These are phyloP conservation scores for Nomada lathburiana DNA, from an alignment of 2,888 invertebrate species.

Conservation along the genomic window DNA sequence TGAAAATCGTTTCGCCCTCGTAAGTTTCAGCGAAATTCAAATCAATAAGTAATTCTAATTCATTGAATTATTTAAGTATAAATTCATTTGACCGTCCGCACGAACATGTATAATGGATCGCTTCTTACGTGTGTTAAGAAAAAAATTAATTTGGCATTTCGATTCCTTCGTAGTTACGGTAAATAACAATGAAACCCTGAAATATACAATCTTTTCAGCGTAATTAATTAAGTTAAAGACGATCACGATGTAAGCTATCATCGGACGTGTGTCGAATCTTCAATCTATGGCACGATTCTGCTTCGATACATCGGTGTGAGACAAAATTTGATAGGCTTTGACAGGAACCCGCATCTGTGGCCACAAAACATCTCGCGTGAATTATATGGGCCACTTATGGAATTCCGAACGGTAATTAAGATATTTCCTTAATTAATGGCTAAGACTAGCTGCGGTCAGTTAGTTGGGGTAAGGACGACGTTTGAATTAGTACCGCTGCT, in stretches of 20 bases:
- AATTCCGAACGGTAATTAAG: constrained; percentile 77
- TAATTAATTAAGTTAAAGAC: background rate
- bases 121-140: background rate
- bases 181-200: background rate
- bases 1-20: too few species aligned
- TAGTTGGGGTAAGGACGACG: constrained; percentile 57
- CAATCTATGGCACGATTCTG: background rate
- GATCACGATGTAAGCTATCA: background rate
- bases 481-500: constrained; percentile 74
- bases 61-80: too few species aligned
- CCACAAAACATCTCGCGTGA: constrained; percentile 7
- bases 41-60: too few species aligned
- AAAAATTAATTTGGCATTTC: background rate
- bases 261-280: background rate
- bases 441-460: constrained; percentile 48
- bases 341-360: constrained; percentile 46
- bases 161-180: too few species aligned
- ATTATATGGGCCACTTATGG: constrained; percentile 67
- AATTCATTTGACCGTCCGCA: too few species aligned
- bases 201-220: too few species aligned
- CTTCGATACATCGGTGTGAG: constrained; percentile 2
- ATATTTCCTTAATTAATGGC: constrained; percentile 75
- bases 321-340: constrained; percentile 23
- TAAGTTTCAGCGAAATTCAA: too few species aligned
- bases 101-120: too few species aligned